Evolutionary conservation across 2,888 invertebrate genomes (phyloP), one percentile per base, ranked within the genome.

Genomic region (Trichopria drosophilae): DNA sequence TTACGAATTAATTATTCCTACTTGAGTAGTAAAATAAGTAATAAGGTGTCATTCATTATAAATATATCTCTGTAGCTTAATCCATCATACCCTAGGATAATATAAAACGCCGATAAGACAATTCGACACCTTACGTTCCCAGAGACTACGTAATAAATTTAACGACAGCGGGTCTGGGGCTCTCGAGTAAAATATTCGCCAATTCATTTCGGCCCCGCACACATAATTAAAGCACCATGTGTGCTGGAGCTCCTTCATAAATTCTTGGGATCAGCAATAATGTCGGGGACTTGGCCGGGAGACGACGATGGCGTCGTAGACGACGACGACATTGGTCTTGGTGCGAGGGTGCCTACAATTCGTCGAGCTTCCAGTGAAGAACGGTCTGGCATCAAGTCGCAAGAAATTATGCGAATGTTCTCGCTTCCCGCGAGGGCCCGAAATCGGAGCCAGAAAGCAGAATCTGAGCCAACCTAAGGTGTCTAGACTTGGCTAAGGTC

Each of bases 191-290:
- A 71, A 70, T 71, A 72, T 71, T 69, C 66, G 63, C 63, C 68
- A 67, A 72, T 73, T 72, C 66, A 68, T 72, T 70, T 67, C 56
- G 57, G 58, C 34, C 23, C 62, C 52, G 51, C 62, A 63, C 67
- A 68, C 70, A 72, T 72, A 73, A 73, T 73, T 72, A 73, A 73
- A 72, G 73, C 69, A 60, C 72, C 73, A 71, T 66, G 71, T 72
- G 73, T 70, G 70, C 66, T 59, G 62, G 65, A 68, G 67, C 63
- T 68, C 65, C 59, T 52, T 39, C 61, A 71, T 73, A 73, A 73
- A 73, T 73, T 71, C 68, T 62, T 55, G 55, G 68, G 68, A 73
- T 73, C 73, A 72, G 73, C 69, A 73, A 73, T 73, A 73, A 73
- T 68, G 72, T 66, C 64, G 66, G 66, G 62, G 65, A 66, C 67